Evolutionary conservation across 2,113 vertebrate genomes (phyloP).

Genomic region (Hydrochoerus hydrochaeris): DNA sequence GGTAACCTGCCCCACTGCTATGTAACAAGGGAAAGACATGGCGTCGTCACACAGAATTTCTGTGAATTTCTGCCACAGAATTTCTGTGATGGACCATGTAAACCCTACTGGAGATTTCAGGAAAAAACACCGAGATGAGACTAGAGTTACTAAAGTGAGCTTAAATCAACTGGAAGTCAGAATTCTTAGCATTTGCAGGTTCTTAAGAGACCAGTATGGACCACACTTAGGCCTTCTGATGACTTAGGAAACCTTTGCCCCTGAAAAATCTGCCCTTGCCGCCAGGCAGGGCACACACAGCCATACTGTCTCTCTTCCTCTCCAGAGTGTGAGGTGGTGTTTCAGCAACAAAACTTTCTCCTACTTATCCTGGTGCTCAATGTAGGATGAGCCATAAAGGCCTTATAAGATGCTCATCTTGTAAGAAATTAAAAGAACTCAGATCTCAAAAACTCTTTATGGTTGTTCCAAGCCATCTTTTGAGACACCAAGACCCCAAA

Average conservation of each 20-base stretch:
- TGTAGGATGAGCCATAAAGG: neutral
- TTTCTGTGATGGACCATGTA: neutral
- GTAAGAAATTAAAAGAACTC: conserved; percentile 38
- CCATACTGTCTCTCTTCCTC: neutral
- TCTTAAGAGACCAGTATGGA: neutral
- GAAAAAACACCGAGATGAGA: conserved; percentile 37
- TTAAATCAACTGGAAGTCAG: neutral
- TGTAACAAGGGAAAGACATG: neutral
- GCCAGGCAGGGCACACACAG: neutral
- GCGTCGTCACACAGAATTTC: too few species aligned
- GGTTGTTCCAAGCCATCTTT: neutral
- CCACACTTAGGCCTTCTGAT: too few species aligned
- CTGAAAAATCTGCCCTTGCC: neutral
- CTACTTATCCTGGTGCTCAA: neutral
- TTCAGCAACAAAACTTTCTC: neutral
- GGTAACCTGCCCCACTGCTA: neutral
- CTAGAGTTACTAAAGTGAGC: neutral
- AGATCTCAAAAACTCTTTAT: neutral
- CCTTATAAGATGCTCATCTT: neutral
- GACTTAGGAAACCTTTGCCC: neutral
- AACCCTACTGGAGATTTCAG: neutral
- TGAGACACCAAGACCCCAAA: neutral
- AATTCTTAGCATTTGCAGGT: neutral
- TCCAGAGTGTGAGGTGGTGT: neutral
- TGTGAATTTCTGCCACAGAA: neutral